Percentiles rank a stretch among this genome's conserved stretches.
Evolutionary conservation across 2,113 vertebrate species (phyloP).

Genomic region (Petrocephalus microphthalmus): DNA sequence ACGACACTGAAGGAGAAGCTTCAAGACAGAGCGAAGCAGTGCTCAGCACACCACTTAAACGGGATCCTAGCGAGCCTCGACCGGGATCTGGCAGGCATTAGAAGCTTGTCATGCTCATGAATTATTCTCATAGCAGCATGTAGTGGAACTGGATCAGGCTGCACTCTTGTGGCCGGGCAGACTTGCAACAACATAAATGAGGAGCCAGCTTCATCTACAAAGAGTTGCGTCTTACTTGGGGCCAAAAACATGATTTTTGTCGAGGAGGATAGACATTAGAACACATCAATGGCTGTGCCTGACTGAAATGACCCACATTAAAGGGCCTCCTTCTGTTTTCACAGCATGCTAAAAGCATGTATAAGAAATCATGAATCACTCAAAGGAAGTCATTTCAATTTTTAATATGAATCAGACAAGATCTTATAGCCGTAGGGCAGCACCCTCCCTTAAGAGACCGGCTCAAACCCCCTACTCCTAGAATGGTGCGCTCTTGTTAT

Average conservation of each 20-base stretch:
- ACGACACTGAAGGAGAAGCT: neutral
- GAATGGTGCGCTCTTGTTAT: neutral
- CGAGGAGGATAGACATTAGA: neutral
- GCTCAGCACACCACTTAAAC: neutral
- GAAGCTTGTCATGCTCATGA: neutral
- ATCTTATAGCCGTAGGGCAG: neutral
- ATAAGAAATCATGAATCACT: neutral
- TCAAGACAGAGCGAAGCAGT: neutral
- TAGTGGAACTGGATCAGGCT: neutral
- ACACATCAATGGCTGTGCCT: neutral
- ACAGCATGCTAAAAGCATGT: neutral
- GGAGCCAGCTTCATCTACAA: neutral
- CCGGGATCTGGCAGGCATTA: neutral
- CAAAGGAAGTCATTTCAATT: neutral
- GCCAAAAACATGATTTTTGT: neutral
- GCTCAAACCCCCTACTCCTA: neutral
- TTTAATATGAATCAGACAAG: neutral
- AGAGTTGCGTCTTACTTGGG: neutral
- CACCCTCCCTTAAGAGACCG: neutral
- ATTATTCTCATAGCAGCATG: neutral
- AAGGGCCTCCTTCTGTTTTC: neutral
- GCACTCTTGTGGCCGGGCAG: neutral
- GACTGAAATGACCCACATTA: neutral
- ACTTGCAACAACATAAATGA: neutral
- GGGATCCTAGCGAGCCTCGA: neutral